Evolutionary conservation across 2,797 vertebrate genomes (phyloP).

Genomic region (Glossophaga mutica): DNA sequence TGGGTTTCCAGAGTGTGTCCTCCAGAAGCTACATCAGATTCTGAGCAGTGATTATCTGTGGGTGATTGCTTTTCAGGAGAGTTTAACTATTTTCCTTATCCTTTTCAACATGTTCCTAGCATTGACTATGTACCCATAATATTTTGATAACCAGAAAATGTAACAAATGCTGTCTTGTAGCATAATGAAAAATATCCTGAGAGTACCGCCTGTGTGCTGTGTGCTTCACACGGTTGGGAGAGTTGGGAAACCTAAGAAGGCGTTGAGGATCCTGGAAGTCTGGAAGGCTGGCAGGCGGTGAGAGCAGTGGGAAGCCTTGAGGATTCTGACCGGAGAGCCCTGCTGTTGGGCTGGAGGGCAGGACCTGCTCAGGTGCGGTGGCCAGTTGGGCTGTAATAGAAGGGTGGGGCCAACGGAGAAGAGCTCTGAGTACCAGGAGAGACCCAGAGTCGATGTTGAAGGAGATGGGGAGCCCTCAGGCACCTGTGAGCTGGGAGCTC

Average conservation of each 20-base stretch:
- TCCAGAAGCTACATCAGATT: not conserved
- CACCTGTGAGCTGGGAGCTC: not conserved
- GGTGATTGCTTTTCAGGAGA: not conserved
- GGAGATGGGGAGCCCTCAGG: not conserved
- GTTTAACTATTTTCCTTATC: not conserved
- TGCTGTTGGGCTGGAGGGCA: not conserved
- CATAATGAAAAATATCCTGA: not conserved
- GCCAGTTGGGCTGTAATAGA: not conserved
- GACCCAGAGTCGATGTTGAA: not conserved
- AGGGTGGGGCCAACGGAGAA: too few species aligned
- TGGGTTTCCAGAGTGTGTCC: not conserved
- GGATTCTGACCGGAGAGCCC: not conserved
- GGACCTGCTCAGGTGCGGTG: too few species aligned
- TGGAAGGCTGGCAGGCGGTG: not conserved
- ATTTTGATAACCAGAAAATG: not conserved
- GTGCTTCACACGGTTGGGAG: too few species aligned
- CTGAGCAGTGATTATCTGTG: not conserved
- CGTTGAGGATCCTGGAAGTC: not conserved
- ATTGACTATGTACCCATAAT: not conserved
- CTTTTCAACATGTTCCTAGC: not conserved
- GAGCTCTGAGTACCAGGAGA: not conserved
- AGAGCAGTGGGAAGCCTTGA: not conserved
- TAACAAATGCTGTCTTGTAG: not conserved
- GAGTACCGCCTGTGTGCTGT: fast-evolving
- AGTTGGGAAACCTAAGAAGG: not conserved